Conservation (phyloP, 1,140 invertebrate genomes). For the Monomorium pharaonis region DNA sequence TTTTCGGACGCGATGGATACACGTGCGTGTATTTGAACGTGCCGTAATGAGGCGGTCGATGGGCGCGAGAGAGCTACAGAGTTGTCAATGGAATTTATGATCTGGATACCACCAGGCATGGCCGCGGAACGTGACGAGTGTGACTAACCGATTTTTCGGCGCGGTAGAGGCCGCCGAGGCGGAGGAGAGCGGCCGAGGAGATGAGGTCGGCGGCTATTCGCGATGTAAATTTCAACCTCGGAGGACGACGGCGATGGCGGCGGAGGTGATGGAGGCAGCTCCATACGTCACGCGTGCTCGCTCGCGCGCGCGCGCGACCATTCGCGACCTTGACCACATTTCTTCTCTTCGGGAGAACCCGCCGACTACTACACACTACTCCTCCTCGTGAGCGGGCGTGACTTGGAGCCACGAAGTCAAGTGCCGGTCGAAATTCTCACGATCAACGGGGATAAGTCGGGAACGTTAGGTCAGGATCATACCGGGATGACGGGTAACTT, state of each 20-base stretch:
- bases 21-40: conserved; percentile 14
- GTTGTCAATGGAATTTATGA: conserved; percentile 72
- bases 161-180: no score
- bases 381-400: conserved; percentile 36
- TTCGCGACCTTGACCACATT: conserved; percentile 72
- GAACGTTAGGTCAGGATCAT: conserved; percentile 45
- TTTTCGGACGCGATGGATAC: not conserved
- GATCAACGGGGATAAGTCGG: conserved; percentile 32
- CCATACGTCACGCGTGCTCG: conserved; percentile 63
- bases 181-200: conserved; percentile 27
- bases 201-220: conserved; percentile 67
- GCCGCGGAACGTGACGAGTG: conserved; percentile 60
- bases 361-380: conserved; percentile 12
- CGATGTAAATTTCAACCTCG: conserved; percentile 72
- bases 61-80: conserved; percentile 32
- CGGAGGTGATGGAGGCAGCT: conserved; percentile 28
- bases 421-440: conserved; percentile 38
- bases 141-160: conserved; percentile 76
- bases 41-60: not conserved
- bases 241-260: conserved; percentile 14
- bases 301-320: conserved; percentile 32
- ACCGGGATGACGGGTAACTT: not conserved
- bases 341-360: conserved; percentile 61
- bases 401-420: conserved; percentile 17
- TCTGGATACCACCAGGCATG: conserved; percentile 66